These are phyloP conservation scores for Riparia riparia DNA, from an alignment of 2,113 vertebrate species.

Conservation along the genomic window DNA sequence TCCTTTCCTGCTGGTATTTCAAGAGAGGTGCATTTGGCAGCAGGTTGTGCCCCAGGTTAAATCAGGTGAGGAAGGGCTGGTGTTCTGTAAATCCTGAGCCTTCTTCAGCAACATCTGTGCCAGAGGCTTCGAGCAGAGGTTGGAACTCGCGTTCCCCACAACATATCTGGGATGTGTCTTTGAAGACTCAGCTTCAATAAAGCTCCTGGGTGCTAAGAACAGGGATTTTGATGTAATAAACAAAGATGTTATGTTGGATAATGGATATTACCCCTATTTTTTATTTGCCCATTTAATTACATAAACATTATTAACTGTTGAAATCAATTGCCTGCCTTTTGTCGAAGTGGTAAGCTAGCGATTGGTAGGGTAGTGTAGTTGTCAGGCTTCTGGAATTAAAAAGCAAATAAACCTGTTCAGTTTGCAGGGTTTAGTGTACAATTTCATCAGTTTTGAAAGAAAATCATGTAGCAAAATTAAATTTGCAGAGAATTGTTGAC, in stretches of 20 bases:
- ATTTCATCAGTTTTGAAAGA: neutral
- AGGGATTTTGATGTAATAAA: neutral
- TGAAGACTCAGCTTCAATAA: neutral
- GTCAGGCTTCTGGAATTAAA: neutral
- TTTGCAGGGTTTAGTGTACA: neutral
- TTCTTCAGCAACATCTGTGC: rapidly evolving
- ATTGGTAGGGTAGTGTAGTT: neutral
- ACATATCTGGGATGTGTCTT: neutral
- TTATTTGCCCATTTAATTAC: neutral
- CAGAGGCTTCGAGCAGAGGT: neutral
- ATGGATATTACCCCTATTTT: neutral
- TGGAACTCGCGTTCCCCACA: neutral
- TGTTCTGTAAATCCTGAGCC: neutral
- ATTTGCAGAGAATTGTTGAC: neutral
- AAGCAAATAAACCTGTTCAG: neutral
- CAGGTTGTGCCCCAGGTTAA: neutral
- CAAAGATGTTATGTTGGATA: neutral
- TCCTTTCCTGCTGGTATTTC: neutral
- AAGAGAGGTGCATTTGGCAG: neutral
- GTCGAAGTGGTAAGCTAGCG: neutral
- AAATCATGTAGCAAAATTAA: neutral
- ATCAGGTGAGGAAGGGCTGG: neutral
- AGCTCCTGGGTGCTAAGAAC: neutral
- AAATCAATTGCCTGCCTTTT: neutral
- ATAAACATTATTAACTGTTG: neutral